These are phyloP conservation scores for Dallia pectoralis DNA, from an alignment of 2,797 vertebrate species.

Conservation along the genomic window DNA sequence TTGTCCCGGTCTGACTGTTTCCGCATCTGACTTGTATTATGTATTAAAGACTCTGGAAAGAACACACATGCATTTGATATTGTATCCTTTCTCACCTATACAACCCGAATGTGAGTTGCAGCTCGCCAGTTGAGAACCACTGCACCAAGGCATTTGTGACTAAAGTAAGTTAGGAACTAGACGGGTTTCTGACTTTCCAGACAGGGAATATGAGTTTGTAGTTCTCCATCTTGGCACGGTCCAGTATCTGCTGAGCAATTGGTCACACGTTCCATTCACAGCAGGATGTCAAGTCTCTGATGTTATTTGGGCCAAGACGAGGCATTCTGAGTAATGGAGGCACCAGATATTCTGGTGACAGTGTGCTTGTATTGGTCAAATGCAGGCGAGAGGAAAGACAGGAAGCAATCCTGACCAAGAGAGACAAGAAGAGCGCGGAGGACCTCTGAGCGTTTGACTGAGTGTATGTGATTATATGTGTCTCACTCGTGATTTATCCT, in stretches of 20 bases:
- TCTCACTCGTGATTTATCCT: constrained; percentile 37
- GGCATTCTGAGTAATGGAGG: neutral
- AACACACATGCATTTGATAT: no score
- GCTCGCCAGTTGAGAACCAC: no score
- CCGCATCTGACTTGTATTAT: no score
- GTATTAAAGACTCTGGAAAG: no score
- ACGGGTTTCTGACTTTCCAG: constrained; percentile 29
- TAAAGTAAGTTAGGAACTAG: constrained; percentile 31
- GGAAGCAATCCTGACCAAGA: no score
- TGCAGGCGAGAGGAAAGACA: constrained; percentile 16
- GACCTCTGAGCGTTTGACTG: neutral
- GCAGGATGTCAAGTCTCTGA: no score
- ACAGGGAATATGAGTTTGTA: constrained; percentile 6
- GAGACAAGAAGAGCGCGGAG: neutral
- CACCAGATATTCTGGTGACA: neutral
- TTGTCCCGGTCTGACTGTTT: no score
- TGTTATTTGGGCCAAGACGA: neutral
- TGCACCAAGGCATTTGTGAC: constrained; percentile 18
- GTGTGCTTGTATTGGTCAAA: constrained; percentile 13
- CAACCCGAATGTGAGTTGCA: no score
- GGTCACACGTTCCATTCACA: no score
- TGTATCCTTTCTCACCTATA: no score
- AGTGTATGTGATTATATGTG: constrained; percentile 7
- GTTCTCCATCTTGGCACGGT: constrained; percentile 14
- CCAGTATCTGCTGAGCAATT: no score